Evolutionary conservation across 2,888 invertebrate genomes (phyloP).

Genomic region (Copidosoma aretas): DNA sequence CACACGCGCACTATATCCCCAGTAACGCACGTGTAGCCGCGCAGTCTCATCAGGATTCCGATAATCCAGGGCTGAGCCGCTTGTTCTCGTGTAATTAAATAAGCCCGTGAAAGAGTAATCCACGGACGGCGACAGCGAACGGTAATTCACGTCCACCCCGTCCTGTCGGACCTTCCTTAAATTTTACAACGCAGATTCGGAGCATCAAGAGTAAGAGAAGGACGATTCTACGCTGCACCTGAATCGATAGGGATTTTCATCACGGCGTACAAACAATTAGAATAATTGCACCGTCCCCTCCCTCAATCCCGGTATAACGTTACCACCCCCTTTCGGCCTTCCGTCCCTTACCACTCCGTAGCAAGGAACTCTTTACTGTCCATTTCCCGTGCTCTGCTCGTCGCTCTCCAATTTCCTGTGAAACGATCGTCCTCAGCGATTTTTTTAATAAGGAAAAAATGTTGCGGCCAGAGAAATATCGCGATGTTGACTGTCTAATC

Average conservation of each 20-base stretch:
- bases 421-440: constrained; percentile 4
- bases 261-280: constrained; percentile 30
- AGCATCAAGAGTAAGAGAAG: background rate
- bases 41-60: constrained; percentile 23
- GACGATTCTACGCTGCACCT: background rate
- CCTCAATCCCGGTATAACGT: constrained; percentile 8
- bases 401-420: background rate
- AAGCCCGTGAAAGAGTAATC: constrained; percentile 40
- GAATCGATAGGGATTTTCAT: constrained; percentile 33
- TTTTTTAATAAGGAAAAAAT: background rate
- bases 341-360: background rate
- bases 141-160: constrained; percentile 33
- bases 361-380: background rate
- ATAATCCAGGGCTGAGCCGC: constrained; percentile 23
- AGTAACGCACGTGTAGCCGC: constrained; percentile 22
- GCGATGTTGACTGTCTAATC: no score
- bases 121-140: constrained; percentile 20
- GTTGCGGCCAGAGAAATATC: background rate
- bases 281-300: constrained; percentile 32
- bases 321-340: constrained; percentile 14
- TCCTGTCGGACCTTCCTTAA: constrained; percentile 27
- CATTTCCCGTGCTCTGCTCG: background rate
- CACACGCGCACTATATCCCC: constrained; percentile 7
- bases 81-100: constrained; percentile 34
- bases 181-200: background rate